phyloP scores from a whole-genome alignment of 1,140 invertebrate species.

The Oryctes rhinoceros region DNA sequence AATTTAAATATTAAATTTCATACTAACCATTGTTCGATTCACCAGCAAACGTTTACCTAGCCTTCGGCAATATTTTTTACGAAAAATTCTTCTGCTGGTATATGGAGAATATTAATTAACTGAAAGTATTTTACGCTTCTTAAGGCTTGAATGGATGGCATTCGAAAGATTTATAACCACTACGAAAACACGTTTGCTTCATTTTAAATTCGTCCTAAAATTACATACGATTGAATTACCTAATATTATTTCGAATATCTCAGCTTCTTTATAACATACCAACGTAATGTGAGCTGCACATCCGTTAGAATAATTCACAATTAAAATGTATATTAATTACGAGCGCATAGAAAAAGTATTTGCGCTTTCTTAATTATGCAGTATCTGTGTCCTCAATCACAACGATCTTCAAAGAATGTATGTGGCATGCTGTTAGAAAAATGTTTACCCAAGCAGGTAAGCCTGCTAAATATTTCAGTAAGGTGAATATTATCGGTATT shows the following conservation, averaged over 20 bases:
- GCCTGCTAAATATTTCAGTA: no score
- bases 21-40: not conserved
- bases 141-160: not conserved
- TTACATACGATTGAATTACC: not conserved
- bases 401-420: no score
- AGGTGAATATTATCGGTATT: no score
- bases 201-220: conserved; percentile 11
- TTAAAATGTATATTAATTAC: not conserved
- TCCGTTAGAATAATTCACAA: not conserved
- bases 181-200: not conserved
- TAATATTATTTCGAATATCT: not conserved
- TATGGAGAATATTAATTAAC: conserved; percentile 4
- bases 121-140: not conserved
- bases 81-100: not conserved
- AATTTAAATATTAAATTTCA: not conserved
- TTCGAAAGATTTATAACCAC: not conserved
- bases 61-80: conserved; percentile 6
- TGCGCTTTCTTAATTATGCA: no score
- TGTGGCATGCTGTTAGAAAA: no score
- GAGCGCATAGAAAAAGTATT: no score
- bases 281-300: not conserved
- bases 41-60: not conserved
- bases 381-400: no score
- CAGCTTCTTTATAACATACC: not conserved
- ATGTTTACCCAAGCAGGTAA: no score